Evolutionary conservation across 2,888 invertebrate species (phyloP), one percentile per base, ranked within the genome.

Genomic region (Chymomyza caudatula): DNA sequence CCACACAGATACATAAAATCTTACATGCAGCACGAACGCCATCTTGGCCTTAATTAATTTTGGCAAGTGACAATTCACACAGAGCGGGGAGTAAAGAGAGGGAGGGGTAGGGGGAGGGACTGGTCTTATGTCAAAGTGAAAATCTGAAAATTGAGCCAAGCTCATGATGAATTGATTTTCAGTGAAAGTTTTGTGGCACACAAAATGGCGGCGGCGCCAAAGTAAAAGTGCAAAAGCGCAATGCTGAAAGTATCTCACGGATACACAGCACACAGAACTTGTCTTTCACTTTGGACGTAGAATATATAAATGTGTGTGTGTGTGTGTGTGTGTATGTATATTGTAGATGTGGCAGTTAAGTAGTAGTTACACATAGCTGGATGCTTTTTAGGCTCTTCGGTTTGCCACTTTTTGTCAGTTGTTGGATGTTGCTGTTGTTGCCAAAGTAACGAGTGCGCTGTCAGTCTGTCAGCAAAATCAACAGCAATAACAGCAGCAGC

Each of bases 391-490:
- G 47, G 15, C 47, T 47, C 19, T 19, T 47, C 13, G 15, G 53
- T 53, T 53, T 25, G 53, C 20, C 53, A n/a, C 23, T 53, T 25
- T 25, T 22, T 53, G 17, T 51, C 57, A 60, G 47, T 37, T 37
- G 60, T 60, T 56, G 52, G 8, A 56, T 65, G 65, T 49, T 51
- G 66, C 63, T 63, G 56, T 63, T 73, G 80, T 85, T 81, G 80
- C 85, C 80, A 81, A 81, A 81, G 85, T 81, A 81, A 81, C 80
- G 85, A 81, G 83, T 79, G 61, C 85, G 80, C 80, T 85, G 80
- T 81, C 80, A 81, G 60, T 74, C 71, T 81, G 80, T 82, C 85
- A 81, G 79, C 63, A 69, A 64, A 74, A 69, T 66, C 73, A 58
- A 61, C 66, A 19, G 43, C 63, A 20, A 17, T 43, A 13, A n/a